These are phyloP conservation scores for Melanogrammus aeglefinus DNA, from an alignment of 2,797 vertebrate species.

Conservation along the genomic window DNA sequence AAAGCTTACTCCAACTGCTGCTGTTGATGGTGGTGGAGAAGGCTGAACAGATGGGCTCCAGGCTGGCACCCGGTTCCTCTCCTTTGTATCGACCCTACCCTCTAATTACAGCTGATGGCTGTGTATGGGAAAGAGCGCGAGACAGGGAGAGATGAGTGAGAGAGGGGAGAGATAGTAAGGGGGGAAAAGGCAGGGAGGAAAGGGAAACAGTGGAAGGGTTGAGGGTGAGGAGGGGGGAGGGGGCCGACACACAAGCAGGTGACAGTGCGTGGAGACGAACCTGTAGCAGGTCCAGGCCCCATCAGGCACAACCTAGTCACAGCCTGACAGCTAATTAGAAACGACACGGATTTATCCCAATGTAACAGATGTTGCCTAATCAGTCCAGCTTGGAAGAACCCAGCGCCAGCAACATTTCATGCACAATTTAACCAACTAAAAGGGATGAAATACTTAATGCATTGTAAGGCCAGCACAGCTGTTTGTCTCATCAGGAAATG, in stretches of 20 bases:
- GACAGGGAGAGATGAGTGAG: constrained; percentile 3
- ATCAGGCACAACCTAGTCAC: constrained; percentile 97
- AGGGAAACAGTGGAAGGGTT: not conserved
- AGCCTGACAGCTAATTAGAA: constrained; percentile 99
- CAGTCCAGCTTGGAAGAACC: constrained; percentile 97
- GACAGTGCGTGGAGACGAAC: constrained; percentile 95
- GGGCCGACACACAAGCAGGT: constrained; percentile 88
- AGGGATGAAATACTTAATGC: constrained; percentile 99
- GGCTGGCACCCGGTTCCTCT: constrained; percentile 89
- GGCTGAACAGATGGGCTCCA: constrained; percentile 93
- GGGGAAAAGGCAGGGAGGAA: constrained; percentile 3
- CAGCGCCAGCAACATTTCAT: constrained; percentile 99
- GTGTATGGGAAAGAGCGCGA: constrained; percentile 40
- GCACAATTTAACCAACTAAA: constrained; percentile 99
- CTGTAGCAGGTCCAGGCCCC: constrained; percentile 94
- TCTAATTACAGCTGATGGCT: constrained; percentile 92
- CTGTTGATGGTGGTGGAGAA: constrained; percentile 55
- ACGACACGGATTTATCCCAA: constrained; percentile 99
- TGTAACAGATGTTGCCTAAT: constrained; percentile 99
- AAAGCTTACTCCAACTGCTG: constrained; percentile 29
- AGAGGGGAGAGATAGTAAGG: not conserved
- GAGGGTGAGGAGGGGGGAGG: constrained; percentile 67
- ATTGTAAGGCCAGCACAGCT: constrained; percentile 99
- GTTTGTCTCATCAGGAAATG: constrained; percentile 95
- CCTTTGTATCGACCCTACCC: constrained; percentile 94